Percentiles rank a stretch among this genome's conserved stretches.
These are phyloP conservation scores for Delphinus delphis DNA, from an alignment of 2,113 vertebrate species.

Conservation along the genomic window DNA sequence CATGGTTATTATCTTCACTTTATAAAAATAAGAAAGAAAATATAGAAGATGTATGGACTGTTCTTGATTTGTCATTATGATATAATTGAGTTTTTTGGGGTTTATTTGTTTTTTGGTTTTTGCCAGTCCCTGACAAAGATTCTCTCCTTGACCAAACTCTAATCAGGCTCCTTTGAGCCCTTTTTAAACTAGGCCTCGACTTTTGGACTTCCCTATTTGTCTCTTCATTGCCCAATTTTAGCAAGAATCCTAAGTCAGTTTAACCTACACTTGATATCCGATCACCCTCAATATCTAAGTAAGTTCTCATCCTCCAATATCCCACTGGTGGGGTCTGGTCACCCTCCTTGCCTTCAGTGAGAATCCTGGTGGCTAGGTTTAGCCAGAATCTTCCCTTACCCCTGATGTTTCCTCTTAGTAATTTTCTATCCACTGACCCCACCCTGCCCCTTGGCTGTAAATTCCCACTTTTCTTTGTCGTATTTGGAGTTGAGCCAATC, in stretches of 20 bases:
- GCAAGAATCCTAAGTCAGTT: not conserved
- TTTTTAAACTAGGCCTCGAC: not conserved
- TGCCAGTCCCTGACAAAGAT: not conserved
- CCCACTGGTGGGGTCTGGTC: not conserved
- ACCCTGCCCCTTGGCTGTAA: not conserved
- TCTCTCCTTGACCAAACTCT: not conserved
- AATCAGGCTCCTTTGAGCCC: not conserved
- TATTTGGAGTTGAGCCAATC: not conserved
- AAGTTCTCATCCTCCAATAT: not conserved
- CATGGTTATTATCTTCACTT: not conserved
- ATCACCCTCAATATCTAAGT: not conserved
- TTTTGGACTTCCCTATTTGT: not conserved
- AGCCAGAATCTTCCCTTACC: not conserved
- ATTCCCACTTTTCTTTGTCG: not conserved
- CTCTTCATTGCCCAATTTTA: not conserved
- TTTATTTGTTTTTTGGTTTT: not conserved
- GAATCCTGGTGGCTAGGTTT: not conserved
- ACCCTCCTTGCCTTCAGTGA: not conserved
- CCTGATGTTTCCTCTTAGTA: not conserved
- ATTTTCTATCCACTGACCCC: not conserved
- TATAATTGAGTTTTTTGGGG: not conserved
- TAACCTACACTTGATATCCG: not conserved
- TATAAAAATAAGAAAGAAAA: constrained; percentile 21
- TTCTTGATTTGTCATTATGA: not conserved
- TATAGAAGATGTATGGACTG: not conserved